Evolutionary conservation across 2,888 invertebrate species (phyloP), one percentile per base, ranked within the genome.

Genomic region (Tetheella fluctuosa): DNA sequence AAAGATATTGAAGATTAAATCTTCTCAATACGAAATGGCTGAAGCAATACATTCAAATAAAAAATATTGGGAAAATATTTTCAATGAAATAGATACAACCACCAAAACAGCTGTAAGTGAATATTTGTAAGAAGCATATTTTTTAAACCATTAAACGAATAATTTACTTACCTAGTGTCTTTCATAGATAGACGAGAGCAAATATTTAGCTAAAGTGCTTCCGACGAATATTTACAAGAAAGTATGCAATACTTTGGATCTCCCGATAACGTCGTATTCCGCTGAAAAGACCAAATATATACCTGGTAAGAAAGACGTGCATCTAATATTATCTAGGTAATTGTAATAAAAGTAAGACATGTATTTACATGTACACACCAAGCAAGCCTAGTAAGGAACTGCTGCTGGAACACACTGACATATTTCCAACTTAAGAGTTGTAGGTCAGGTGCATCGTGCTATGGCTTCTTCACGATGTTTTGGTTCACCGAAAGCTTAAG

Each of bases 1-100:
- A 4, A 87, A 86, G 64, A 74, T 89, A 62, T 67, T 80, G 62
- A 81, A 75, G 65, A 73, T 91, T 23, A 86, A 80, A 58, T 77
- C 82, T 23, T 88, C 90, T 1, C 81, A 79, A 67, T 86, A 79
- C 61, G 89, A 88, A 68, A 64, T 71, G 4, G 65, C 77, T 0
- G 83, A 84, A 65, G 83, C 85, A 15, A 69, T 89, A 58, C 83
- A 86, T 5, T 67, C 63, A 3, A 89, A 89, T 61, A 91, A 81
- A 69, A 80, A 78, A 63, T 91, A 91, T 71, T 93, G 93, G 93
- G 75, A 74, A 17, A 72, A 68, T 59, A 73, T 88, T n/a, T 85
- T 91, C 57, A 59, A 78, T 30, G 67, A 82, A 61, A 68, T 90
- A 20, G 81, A 88, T 62, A 65, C 68, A 13, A 54, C 61, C 12